These are phyloP conservation scores for Uria aalge DNA, from an alignment of 2,113 vertebrate species.

Conservation along the genomic window DNA sequence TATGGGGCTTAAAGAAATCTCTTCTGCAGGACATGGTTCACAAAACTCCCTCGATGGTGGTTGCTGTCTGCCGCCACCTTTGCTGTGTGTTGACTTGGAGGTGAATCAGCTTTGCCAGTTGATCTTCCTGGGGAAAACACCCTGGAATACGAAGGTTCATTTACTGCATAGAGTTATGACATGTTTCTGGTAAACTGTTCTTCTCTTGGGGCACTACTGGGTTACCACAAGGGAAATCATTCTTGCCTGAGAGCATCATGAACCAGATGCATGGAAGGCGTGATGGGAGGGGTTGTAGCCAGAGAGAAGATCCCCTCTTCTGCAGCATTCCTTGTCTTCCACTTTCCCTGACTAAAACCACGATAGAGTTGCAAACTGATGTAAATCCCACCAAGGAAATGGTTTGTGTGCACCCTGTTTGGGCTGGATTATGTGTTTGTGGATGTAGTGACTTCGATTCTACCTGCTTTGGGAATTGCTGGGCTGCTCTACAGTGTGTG, in stretches of 20 bases:
- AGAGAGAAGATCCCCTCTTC: background rate
- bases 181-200: rapidly evolving
- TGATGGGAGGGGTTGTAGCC: background rate
- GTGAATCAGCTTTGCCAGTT: background rate
- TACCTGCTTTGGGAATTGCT: background rate
- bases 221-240: background rate
- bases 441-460: background rate
- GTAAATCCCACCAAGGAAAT: rapidly evolving
- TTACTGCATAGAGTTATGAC: rapidly evolving
- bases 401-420: rapidly evolving
- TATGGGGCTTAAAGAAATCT: background rate
- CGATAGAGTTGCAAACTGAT: rapidly evolving
- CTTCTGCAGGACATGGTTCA: rapidly evolving
- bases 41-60: rapidly evolving
- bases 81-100: background rate
- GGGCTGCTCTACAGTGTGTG: rapidly evolving
- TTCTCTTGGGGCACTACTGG: background rate
- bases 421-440: rapidly evolving
- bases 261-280: rapidly evolving
- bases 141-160: rapidly evolving
- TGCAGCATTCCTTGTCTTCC: background rate
- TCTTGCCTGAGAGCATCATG: rapidly evolving
- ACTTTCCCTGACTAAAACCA: rapidly evolving
- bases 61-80: rapidly evolving
- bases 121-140: background rate